Evolutionary conservation across 1,140 invertebrate species (phyloP).

Genomic region (Drosophila subobscura): DNA sequence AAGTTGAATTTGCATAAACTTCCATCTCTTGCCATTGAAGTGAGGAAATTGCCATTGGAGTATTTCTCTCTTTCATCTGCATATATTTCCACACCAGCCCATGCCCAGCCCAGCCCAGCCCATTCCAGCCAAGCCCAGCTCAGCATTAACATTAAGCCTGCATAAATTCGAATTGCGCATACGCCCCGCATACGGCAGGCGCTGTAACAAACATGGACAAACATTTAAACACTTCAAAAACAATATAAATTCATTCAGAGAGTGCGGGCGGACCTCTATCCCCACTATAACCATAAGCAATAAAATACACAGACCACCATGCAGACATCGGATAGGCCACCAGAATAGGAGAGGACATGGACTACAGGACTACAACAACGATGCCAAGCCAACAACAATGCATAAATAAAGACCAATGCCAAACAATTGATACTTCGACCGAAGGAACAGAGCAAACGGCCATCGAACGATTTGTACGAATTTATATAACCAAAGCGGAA

Average conservation of each 20-base stretch:
- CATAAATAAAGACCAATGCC: conserved; percentile 75
- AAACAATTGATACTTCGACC: conserved; percentile 72
- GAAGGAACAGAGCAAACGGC: conserved; percentile 45
- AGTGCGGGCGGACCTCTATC: conserved; percentile 36
- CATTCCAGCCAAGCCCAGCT: neutral
- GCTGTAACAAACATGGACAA: conserved; percentile 49
- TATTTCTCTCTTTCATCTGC: no score
- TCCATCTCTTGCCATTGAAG: conserved; percentile 20
- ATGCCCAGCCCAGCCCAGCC: neutral
- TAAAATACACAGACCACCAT: conserved; percentile 65
- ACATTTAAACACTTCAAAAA: conserved; percentile 75
- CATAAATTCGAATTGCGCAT: conserved; percentile 53
- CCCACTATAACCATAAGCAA: conserved; percentile 73
- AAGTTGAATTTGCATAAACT: conserved; percentile 41
- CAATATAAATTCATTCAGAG: conserved; percentile 79
- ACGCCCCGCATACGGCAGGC: conserved; percentile 22
- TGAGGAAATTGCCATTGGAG: conserved; percentile 44
- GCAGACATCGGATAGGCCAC: conserved; percentile 55
- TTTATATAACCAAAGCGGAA: conserved; percentile 40
- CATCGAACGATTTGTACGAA: conserved; percentile 71
- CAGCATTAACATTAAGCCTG: conserved; percentile 39
- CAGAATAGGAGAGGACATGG: no score
- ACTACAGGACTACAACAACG: conserved; percentile 25
- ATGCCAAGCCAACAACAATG: conserved; percentile 42
- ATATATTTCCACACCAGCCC: no score